Evolutionary conservation across 2,113 vertebrate species (phyloP), one percentile per base, ranked within the genome.

Genomic region (Triplophysa rosa): DNA sequence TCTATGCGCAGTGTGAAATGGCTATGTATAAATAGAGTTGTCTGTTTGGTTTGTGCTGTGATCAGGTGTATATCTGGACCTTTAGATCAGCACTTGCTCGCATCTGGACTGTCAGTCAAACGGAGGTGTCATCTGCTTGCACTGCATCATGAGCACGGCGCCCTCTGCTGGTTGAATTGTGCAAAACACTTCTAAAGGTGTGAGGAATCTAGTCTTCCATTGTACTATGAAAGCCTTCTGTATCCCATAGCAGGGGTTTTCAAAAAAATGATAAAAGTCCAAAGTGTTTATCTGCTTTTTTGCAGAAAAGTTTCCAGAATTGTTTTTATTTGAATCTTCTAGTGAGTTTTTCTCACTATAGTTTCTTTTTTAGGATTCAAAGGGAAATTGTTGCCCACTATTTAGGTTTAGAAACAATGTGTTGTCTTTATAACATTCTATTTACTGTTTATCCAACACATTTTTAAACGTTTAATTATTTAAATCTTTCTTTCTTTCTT

Each of bases 101-200:
- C 37, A 52, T 56, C 33, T 29, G 29, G 10, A 72, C 69, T 42
- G 33, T 61, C 0, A 62, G 33, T 40, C 21, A 73, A 54, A 74
- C 62, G 52, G 42, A 52, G 63, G 23, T 80, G 71, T 71, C 49
- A 42, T 66, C 70, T 77, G 59, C 40, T 75, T 66, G 63, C 33
- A 13, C 58, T 40, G 70, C 70, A 13, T 16, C 49, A 6, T 17
- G 7, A 26, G 63, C 71, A n/a, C 4, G 56, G 6, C 61, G 42
- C 59, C 74, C 72, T 61, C 80, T 82, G 64, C 62, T 69, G 83
- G 54, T 19, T 16, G 62, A 8, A 52, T 17, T 37, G 42, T 29
- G 52, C 23, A 61, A 3, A 33, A 6, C 19, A 64, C 61, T 56
- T n/a, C 17, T 19, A 56, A n/a, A 19, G 47, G 19, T 16, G 14